These are phyloP conservation scores for Stomorhina lunata DNA, from an alignment of 2,888 invertebrate genomes.

Conservation along the genomic window DNA sequence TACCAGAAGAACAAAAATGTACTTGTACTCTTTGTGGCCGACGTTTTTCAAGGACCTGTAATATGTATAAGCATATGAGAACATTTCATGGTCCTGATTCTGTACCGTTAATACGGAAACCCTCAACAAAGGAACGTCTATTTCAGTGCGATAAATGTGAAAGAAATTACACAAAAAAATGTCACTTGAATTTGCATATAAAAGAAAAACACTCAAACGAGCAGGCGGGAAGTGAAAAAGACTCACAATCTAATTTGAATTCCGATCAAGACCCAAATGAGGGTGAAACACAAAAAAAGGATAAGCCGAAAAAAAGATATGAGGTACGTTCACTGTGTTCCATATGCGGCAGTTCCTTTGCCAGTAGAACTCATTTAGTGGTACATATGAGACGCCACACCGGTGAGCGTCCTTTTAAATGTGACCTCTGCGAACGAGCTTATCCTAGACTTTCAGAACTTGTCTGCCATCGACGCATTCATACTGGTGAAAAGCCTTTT, in stretches of 20 bases:
- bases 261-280: too few relatives aligned
- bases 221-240: too few relatives aligned
- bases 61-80: constrained; percentile 81
- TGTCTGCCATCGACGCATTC: constrained; percentile 82
- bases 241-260: too few relatives aligned
- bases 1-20: constrained; percentile 80
- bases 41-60: constrained; percentile 82
- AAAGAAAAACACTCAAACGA: constrained; percentile 62
- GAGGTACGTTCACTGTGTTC: constrained; percentile 78
- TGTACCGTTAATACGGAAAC: neutral
- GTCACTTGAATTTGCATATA: constrained; percentile 72
- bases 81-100: constrained; percentile 11
- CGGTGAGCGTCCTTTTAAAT: constrained; percentile 84
- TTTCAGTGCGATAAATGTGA: constrained; percentile 73
- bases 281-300: neutral
- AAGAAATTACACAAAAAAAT: constrained; percentile 74
- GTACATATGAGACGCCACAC: too few relatives aligned
- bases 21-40: constrained; percentile 82
- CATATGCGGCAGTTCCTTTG: constrained; percentile 83
- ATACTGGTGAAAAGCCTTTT: constrained; percentile 84
- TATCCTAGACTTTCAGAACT: constrained; percentile 84
- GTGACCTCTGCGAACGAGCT: constrained; percentile 83
- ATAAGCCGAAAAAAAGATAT: neutral
- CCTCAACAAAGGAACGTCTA: constrained; percentile 70
- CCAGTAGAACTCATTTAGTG: constrained; percentile 83